These are phyloP conservation scores for Toxotes lorentzi DNA, from an alignment of 2,797 vertebrate genomes.

Conservation along the genomic window DNA sequence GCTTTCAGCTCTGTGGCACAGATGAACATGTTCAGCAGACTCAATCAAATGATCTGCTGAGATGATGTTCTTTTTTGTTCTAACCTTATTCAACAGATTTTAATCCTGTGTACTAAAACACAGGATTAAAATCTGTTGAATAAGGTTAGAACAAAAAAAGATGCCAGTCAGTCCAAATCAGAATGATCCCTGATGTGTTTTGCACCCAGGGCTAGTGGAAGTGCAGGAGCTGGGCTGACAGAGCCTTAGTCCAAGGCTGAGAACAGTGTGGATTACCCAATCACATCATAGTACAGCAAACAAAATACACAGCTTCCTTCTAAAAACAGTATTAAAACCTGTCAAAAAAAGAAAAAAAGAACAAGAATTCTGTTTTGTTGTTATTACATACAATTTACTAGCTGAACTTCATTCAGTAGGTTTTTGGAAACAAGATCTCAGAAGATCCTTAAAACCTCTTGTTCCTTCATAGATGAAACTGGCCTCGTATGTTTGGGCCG, in stretches of 20 bases:
- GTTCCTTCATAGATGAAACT: not conserved
- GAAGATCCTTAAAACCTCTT: not conserved
- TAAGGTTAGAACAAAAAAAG: too few species aligned
- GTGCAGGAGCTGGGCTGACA: not conserved
- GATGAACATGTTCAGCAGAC: not conserved
- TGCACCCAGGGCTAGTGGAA: not conserved
- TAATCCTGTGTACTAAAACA: not conserved
- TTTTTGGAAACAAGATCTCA: constrained; percentile 12
- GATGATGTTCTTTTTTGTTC: not conserved
- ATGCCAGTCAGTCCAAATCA: too few species aligned
- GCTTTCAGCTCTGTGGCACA: not conserved
- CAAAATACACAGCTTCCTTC: constrained; percentile 6
- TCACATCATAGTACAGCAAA: not conserved
- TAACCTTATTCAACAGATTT: not conserved
- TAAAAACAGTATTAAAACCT: constrained; percentile 19
- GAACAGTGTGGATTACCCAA: not conserved
- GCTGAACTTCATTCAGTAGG: not conserved
- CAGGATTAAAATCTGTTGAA: too few species aligned
- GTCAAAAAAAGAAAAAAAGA: not conserved
- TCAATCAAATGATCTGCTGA: not conserved
- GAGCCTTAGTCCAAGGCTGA: not conserved
- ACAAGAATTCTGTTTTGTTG: not conserved
- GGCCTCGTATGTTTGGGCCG: not conserved
- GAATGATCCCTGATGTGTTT: too few species aligned
- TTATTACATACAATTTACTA: not conserved